Conservation (phyloP, 2,113 vertebrate genomes). For the Neotoma lepida region DNA sequence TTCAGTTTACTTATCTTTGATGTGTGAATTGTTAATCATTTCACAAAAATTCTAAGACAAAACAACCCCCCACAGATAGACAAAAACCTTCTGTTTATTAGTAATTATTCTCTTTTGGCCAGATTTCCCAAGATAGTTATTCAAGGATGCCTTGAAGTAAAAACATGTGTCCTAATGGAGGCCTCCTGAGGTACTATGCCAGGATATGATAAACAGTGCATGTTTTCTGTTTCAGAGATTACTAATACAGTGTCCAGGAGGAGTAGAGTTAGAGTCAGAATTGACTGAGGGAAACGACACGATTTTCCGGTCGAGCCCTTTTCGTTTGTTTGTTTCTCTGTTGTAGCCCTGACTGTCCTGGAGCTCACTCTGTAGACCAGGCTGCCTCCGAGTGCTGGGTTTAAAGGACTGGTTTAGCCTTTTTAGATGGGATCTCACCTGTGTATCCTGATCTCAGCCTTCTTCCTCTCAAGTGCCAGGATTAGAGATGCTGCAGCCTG, state of each 20-base stretch:
- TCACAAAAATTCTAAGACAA: background rate
- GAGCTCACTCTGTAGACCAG: no score
- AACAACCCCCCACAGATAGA: background rate
- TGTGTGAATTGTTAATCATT: conserved; percentile 2
- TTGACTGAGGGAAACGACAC: background rate
- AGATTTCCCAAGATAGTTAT: conserved; percentile 26
- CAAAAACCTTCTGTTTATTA: background rate
- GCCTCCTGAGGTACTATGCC: background rate
- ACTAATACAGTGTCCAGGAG: background rate
- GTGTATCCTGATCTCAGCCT: background rate
- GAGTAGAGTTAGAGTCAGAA: background rate
- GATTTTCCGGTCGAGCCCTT: background rate
- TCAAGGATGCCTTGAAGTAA: background rate
- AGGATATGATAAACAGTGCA: rapidly evolving
- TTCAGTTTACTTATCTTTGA: conserved; percentile 11
- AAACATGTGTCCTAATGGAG: background rate
- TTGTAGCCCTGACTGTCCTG: background rate
- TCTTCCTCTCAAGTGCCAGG: background rate
- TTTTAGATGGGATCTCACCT: background rate
- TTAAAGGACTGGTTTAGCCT: background rate
- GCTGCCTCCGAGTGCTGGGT: background rate
- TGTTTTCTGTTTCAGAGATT: background rate
- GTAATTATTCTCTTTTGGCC: background rate
- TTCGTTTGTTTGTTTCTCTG: background rate
- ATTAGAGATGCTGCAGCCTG: background rate